Base-by-base conservation (phyloP, 2,113 vertebrate genomes). In the Ictalurus punctatus region DNA sequence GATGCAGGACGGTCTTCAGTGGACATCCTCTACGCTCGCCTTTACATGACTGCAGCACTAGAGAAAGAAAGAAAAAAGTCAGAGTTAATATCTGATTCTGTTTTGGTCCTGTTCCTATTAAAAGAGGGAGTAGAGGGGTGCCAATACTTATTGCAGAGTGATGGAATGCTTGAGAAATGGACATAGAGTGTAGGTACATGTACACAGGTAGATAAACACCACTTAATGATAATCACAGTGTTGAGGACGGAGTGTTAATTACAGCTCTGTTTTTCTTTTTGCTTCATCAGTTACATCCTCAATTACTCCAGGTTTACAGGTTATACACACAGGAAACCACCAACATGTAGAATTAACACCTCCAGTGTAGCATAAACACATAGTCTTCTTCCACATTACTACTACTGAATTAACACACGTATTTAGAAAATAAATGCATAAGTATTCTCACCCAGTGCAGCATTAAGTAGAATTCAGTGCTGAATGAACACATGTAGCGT, bases 31-130 rank as follows among this genome's bases (percentile, higher is more conserved):
- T n/a, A 4, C 61, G 1, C 3, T 67, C 61, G 6, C 16, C 83
- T 84, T 84, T 19, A 69, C 89, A 84, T 90, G 59, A 25, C 71
- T 81, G 61, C n/a, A 56, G 27, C 9, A 16, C 83, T 84, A 63
- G 3, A 69, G 61, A 67, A 25, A 34, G 37, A 25, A 69, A 67
- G 4, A 71, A 71, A 27, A n/a, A 30, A n/a, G 27, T 44, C 34
- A 44, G 27, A 8, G 40, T 84, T 63, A 6, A 56, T 30, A 56
- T 48, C 9, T 30, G 6, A 30, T 30, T n/a, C 78, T 30, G 2
- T 17, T 54, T 25, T 80, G 48, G 48, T 5, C 16, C 12, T 23
- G 48, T 52, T 48, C 27, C 44, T 1, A 25, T 52, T 5, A 27
- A 27, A 78, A 27, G 37, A 27, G 6, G 10, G 23, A 21, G 23